phyloP scores from a whole-genome alignment of 1,140 invertebrate genomes.

The Paracyclopina nana region DNA sequence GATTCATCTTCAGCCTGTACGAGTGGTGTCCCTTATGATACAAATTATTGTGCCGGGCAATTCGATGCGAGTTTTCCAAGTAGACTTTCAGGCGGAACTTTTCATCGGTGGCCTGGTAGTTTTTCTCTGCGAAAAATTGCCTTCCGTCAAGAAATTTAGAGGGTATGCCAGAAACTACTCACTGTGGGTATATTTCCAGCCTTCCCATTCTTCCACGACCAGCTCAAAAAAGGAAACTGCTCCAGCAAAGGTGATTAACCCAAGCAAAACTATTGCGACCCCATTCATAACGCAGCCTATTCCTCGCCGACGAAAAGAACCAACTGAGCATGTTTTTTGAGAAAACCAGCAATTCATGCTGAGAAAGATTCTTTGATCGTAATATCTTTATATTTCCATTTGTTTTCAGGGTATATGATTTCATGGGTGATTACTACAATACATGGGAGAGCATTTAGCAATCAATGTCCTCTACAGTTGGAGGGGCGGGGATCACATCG shows the following conservation, averaged over 20 bases:
- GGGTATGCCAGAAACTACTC: background rate
- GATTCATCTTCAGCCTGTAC: slow-evolving; percentile 49
- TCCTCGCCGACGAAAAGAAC: too few relatives aligned
- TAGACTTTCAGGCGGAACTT: slow-evolving; percentile 64
- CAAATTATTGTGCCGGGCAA: slow-evolving; percentile 5
- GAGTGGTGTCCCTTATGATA: slow-evolving; percentile 33
- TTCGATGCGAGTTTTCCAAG: slow-evolving; percentile 34
- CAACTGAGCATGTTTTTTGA: too few relatives aligned
- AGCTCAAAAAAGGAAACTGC: slow-evolving; percentile 7
- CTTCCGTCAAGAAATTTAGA: background rate
- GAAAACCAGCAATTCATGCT: too few relatives aligned
- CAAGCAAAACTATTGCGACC: background rate
- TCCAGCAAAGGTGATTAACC: background rate
- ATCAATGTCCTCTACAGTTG: too few relatives aligned
- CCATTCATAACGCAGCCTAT: too few relatives aligned
- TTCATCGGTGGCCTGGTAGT: slow-evolving; percentile 40
- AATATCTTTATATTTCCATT: too few relatives aligned
- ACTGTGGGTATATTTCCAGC: slow-evolving; percentile 1
- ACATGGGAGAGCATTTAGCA: too few relatives aligned
- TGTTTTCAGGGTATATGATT: too few relatives aligned
- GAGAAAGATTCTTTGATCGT: too few relatives aligned
- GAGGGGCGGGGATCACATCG: too few relatives aligned
- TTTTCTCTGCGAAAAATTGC: background rate
- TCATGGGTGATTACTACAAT: too few relatives aligned
- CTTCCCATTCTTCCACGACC: slow-evolving; percentile 5